A percentile compares a stretch with the other conserved stretches of the same genome.
These are phyloP conservation scores for Cepphus grylle DNA, from an alignment of 2,113 vertebrate species.

Conservation along the genomic window DNA sequence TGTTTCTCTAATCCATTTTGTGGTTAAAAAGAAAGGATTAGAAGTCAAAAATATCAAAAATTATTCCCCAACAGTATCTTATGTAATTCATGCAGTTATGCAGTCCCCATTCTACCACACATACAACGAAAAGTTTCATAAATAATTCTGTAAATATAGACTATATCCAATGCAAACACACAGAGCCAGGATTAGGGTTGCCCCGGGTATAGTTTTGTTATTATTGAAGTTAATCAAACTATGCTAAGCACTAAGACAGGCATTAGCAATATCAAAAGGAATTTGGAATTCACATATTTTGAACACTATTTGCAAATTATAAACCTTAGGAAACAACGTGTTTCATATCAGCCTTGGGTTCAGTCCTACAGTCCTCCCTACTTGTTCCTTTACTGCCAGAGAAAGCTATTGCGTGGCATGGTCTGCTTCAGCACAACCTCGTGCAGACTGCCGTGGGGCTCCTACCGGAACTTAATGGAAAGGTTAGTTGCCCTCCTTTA, in stretches of 20 bases:
- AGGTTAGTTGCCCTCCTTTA: too few relatives aligned
- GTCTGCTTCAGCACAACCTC: background rate
- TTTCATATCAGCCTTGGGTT: background rate
- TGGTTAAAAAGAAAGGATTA: background rate
- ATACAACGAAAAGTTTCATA: background rate
- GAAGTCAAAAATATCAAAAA: background rate
- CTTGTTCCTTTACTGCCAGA: background rate
- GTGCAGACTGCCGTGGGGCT: background rate
- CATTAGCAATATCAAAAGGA: background rate
- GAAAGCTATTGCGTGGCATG: rapidly evolving
- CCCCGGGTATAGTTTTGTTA: background rate
- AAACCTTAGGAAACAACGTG: background rate
- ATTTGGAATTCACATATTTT: background rate
- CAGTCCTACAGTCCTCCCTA: background rate
- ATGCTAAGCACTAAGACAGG: background rate
- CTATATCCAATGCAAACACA: background rate
- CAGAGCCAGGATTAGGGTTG: background rate
- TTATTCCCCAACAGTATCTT: background rate
- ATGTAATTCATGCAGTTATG: background rate
- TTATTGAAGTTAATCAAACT: background rate
- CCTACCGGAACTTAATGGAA: background rate
- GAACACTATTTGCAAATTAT: background rate
- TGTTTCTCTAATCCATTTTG: background rate
- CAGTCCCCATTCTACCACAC: background rate
- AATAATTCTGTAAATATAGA: background rate